A percentile compares a stretch with the other conserved stretches of the same genome.
Evolutionary conservation across 2,113 vertebrate genomes (phyloP).

Genomic region (Heloderma charlesbogerti): DNA sequence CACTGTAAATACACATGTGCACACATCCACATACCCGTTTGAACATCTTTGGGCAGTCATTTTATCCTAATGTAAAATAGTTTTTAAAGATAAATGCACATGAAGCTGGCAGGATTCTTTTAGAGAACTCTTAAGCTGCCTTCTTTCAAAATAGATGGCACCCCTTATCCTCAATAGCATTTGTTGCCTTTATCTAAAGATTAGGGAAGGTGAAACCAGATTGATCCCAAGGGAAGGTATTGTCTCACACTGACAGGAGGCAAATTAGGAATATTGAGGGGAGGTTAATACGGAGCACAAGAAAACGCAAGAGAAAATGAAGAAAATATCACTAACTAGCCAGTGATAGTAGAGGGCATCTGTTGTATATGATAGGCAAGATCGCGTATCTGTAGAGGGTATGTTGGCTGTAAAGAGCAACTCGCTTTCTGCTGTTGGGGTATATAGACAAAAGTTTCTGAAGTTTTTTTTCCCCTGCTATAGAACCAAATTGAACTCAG

Average conservation of each 20-base stretch:
- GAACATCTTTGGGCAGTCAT: not conserved
- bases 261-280: not conserved
- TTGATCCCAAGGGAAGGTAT: not conserved
- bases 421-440: too few relatives aligned
- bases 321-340: not conserved
- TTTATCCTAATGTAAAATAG: not conserved
- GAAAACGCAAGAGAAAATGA: not conserved
- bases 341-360: not conserved
- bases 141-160: not conserved
- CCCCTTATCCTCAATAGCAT: not conserved
- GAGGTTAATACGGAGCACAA: not conserved
- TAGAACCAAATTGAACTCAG: too few relatives aligned
- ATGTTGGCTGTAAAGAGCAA: too few relatives aligned
- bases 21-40: not conserved
- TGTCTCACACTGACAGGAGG: not conserved
- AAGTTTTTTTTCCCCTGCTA: too few relatives aligned
- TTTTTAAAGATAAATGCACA: not conserved
- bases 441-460: too few relatives aligned
- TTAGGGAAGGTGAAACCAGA: not conserved
- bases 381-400: too few relatives aligned
- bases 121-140: not conserved
- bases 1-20: too few relatives aligned
- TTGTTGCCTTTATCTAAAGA: not conserved
- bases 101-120: not conserved
- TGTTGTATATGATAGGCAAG: not conserved